Conservation (phyloP, 2,113 vertebrate genomes). For the Fulmarus glacialis region DNA sequence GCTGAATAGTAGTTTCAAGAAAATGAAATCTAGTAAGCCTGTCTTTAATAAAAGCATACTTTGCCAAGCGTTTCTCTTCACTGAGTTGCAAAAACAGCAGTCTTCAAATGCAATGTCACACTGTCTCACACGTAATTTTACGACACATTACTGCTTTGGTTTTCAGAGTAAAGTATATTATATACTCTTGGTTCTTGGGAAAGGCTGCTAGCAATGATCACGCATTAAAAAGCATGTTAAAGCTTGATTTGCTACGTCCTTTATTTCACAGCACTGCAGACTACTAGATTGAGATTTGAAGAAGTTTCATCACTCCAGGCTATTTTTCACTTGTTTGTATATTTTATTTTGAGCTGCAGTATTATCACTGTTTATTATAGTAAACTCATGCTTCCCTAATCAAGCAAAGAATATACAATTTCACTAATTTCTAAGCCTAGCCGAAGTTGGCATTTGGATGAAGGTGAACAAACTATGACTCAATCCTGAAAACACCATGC, state of each 20-base stretch:
- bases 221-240: background rate
- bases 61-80: background rate
- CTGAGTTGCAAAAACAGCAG: background rate
- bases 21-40: constrained; percentile 22
- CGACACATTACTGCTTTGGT: background rate
- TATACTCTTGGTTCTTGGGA: background rate
- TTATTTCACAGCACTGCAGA: background rate
- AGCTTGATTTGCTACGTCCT: background rate
- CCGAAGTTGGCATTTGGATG: background rate
- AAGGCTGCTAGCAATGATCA: background rate
- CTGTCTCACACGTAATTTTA: background rate
- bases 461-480: background rate
- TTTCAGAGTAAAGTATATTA: background rate
- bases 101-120: background rate
- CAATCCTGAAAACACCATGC: background rate
- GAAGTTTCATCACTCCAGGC: background rate
- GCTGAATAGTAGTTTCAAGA: background rate
- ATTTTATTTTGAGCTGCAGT: background rate
- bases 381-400: background rate
- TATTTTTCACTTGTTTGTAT: constrained; percentile 15
- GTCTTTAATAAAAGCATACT: background rate
- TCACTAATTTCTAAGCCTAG: background rate
- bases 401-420: constrained; percentile 20
- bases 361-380: constrained; percentile 18
- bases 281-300: background rate